phyloP scores from a whole-genome alignment of 1,140 invertebrate species.

The Drosophila lacteicornis region DNA sequence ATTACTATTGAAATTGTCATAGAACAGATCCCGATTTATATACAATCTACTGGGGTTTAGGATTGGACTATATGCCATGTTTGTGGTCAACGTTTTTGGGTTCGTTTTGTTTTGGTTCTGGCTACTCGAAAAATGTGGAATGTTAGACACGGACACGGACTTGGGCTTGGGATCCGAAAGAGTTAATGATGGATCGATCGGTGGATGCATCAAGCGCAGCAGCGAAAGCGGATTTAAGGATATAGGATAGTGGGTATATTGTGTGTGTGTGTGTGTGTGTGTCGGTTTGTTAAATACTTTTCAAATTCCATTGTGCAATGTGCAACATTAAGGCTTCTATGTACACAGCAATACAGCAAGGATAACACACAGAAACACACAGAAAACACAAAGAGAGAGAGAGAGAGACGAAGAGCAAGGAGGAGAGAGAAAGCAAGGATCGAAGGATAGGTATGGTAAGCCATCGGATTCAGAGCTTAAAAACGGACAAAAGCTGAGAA shows the following conservation, averaged over 20 bases:
- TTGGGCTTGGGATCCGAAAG: not conserved
- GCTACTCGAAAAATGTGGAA: slow-evolving; percentile 36
- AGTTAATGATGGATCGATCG: slow-evolving; percentile 27
- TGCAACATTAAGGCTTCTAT: slow-evolving; percentile 29
- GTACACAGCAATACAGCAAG: slow-evolving; percentile 17
- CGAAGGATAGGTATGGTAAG: not conserved
- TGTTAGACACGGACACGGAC: slow-evolving; percentile 13
- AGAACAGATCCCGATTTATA: not conserved
- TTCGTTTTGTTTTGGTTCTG: slow-evolving; percentile 28
- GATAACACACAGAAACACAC: slow-evolving; percentile 29
- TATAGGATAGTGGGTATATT: not conserved
- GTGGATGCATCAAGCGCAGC: slow-evolving; percentile 10
- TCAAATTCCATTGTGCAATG: slow-evolving; percentile 14
- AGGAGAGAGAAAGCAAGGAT: not conserved
- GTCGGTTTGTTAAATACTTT: slow-evolving; percentile 1
- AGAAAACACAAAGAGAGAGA: not conserved
- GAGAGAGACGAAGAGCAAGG: not conserved
- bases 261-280: not conserved
- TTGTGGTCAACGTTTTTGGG: slow-evolving; percentile 14
- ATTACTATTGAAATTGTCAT: not conserved
- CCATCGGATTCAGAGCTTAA: slow-evolving; percentile 19
- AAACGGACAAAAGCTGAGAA: slow-evolving; percentile 15
- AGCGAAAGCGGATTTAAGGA: slow-evolving; percentile 3
- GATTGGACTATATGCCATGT: not conserved
- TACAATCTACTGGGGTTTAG: not conserved